A percentile compares a stretch with the other conserved stretches of the same genome.
phyloP scores from a whole-genome alignment of 2,888 invertebrate species.

The Hemaris fuciformis region DNA sequence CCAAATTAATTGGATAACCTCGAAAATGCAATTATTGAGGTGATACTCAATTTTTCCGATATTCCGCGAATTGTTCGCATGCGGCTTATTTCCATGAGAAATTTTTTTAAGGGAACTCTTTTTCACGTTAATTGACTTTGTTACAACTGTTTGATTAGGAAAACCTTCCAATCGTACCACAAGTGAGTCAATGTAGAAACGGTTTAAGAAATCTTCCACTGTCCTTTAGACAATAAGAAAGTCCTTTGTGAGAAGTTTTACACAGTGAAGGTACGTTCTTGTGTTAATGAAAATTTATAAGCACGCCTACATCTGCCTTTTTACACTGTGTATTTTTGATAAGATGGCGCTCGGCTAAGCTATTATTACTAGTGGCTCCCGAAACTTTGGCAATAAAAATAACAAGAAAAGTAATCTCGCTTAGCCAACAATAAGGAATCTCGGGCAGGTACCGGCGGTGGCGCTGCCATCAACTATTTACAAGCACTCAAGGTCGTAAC shows the following conservation, averaged over 20 bases:
- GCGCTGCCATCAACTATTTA: slow-evolving; percentile 6
- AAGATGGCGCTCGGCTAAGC: slow-evolving; percentile 2
- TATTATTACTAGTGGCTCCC: slow-evolving; percentile 7
- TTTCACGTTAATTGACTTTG: neutral
- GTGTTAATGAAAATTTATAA: slow-evolving; percentile 23
- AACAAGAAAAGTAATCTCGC: slow-evolving; percentile 10
- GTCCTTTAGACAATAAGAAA: slow-evolving; percentile 33
- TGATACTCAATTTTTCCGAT: neutral
- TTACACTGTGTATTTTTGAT: slow-evolving; percentile 10
- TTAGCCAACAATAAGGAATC: slow-evolving; percentile 10
- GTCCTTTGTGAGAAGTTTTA: slow-evolving; percentile 43
- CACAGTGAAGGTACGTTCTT: slow-evolving; percentile 33
- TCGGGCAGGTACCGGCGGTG: neutral
- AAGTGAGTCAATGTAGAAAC: slow-evolving; percentile 26
- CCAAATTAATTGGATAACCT: slow-evolving; percentile 8
- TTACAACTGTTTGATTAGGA: neutral
- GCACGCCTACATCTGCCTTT: slow-evolving; percentile 4
- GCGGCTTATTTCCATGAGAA: neutral
- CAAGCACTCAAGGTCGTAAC: slow-evolving; percentile 2
- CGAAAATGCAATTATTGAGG: neutral
- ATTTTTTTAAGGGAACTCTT: neutral
- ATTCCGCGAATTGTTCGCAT: neutral
- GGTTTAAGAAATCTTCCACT: slow-evolving; percentile 32
- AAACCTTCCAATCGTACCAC: neutral
- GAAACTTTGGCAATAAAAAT: slow-evolving; percentile 7